Evolutionary conservation across 2,113 vertebrate genomes (phyloP).

Genomic region (Bagarius yarrelli): DNA sequence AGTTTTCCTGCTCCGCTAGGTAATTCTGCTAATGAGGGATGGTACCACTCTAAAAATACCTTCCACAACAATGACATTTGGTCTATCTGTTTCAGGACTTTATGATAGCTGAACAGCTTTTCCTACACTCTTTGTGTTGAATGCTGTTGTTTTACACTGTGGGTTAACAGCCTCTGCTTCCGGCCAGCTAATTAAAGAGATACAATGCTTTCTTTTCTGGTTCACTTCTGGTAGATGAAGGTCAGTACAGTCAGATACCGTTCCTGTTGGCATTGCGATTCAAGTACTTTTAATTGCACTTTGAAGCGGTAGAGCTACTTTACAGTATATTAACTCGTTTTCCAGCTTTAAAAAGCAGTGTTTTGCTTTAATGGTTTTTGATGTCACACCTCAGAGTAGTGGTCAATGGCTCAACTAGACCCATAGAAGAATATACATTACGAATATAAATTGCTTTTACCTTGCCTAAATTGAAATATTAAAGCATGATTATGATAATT

Average conservation of each 20-base stretch:
- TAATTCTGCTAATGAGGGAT: slow-evolving; percentile 39
- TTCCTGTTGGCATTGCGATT: not conserved
- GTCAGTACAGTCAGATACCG: slow-evolving; percentile 10
- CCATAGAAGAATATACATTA: no score
- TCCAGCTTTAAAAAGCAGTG: no score
- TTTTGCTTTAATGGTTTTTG: not conserved
- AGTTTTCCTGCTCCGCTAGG: slow-evolving; percentile 12
- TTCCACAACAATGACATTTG: slow-evolving; percentile 44
- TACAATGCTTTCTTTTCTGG: not conserved
- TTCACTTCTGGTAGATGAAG: slow-evolving; percentile 21
- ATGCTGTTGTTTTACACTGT: slow-evolving; percentile 33
- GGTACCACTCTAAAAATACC: slow-evolving; percentile 43
- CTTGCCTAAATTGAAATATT: not conserved
- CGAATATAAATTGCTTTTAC: not conserved
- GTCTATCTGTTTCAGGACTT: slow-evolving; percentile 30
- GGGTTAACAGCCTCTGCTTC: not conserved
- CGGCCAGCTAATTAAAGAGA: slow-evolving; percentile 50
- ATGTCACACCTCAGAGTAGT: not conserved
- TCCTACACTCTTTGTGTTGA: slow-evolving; percentile 23
- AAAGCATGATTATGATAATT: not conserved
- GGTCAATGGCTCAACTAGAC: not conserved
- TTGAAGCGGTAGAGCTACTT: no score
- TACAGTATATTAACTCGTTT: no score
- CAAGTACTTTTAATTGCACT: not conserved
- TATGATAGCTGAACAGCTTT: slow-evolving; percentile 8